Percentiles rank a stretch among this genome's conserved stretches.
Evolutionary conservation across 2,888 invertebrate genomes (phyloP).

Genomic region (Pristionchus fissidentatus): DNA sequence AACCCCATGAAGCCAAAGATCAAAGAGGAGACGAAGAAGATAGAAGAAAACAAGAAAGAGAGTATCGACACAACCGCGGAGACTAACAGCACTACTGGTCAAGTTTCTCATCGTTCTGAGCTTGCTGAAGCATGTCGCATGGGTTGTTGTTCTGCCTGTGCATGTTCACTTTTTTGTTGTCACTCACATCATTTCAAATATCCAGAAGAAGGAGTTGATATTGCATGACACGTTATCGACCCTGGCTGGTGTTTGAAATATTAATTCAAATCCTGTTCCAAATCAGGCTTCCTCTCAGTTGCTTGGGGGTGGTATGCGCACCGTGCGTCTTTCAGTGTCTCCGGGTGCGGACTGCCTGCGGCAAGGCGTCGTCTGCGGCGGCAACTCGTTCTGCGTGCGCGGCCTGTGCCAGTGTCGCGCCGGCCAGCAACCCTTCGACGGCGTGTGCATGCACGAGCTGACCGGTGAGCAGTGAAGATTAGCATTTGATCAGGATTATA

Average conservation of each 20-base stretch:
- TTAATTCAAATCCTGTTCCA: too few relatives aligned
- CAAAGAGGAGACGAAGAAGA: background rate
- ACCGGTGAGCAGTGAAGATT: background rate
- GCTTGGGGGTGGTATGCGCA: too few relatives aligned
- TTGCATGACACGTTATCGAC: background rate
- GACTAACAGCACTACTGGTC: constrained; percentile 47
- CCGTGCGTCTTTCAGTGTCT: constrained; percentile 46
- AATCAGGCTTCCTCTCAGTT: background rate
- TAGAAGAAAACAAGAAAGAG: background rate
- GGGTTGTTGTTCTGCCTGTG: background rate
- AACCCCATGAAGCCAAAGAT: background rate
- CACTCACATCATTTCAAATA: too few relatives aligned
- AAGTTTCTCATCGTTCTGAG: too few relatives aligned
- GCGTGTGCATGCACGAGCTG: constrained; percentile 29
- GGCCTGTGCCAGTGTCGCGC: constrained; percentile 71
- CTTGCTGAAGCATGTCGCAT: background rate
- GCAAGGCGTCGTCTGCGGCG: constrained; percentile 67
- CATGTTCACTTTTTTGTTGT: too few relatives aligned
- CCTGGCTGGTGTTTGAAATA: too few relatives aligned
- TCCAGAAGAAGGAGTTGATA: too few relatives aligned
- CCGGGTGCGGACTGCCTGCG: constrained; percentile 67
- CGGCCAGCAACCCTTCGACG: constrained; percentile 41
- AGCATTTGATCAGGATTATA: too few relatives aligned
- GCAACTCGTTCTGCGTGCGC: constrained; percentile 70
- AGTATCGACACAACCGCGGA: background rate